Conservation (phyloP, 2,888 invertebrate species). For the Camponotus fellah region DNA sequence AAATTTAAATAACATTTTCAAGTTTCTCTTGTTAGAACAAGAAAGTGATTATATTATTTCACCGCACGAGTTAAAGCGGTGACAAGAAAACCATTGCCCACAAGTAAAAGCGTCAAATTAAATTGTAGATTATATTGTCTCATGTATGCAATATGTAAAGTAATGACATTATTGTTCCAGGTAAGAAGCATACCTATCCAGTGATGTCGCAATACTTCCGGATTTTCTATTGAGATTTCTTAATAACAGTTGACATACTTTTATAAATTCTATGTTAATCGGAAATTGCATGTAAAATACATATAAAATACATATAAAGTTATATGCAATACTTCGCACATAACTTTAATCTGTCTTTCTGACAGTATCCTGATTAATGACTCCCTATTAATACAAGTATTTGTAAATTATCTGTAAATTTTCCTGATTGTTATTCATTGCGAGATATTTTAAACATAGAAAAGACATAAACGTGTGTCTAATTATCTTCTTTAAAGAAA, state of each 20-base stretch:
- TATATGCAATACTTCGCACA: neutral
- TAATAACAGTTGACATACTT: slow-evolving; percentile 14
- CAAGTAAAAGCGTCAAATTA: slow-evolving; percentile 36
- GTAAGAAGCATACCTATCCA: neutral
- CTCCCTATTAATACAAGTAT: neutral
- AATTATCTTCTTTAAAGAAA: too few relatives aligned
- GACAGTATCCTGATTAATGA: neutral
- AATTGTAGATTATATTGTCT: slow-evolving; percentile 47
- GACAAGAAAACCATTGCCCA: neutral
- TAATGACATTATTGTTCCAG: slow-evolving; percentile 21
- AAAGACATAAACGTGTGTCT: too few relatives aligned
- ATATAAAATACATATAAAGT: neutral
- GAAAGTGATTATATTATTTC: slow-evolving; percentile 13
- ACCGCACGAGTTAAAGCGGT: neutral
- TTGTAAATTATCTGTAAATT: neutral
- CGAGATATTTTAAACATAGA: too few relatives aligned
- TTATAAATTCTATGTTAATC: neutral
- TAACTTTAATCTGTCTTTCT: neutral
- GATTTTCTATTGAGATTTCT: slow-evolving; percentile 35
- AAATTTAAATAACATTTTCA: neutral
- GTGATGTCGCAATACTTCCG: slow-evolving; percentile 19
- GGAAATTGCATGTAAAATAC: neutral
- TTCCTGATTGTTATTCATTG: neutral
- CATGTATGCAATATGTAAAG: neutral
- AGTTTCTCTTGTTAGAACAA: slow-evolving; percentile 24